Conservation (phyloP, 2,113 vertebrate genomes). For the Columba livia region DNA sequence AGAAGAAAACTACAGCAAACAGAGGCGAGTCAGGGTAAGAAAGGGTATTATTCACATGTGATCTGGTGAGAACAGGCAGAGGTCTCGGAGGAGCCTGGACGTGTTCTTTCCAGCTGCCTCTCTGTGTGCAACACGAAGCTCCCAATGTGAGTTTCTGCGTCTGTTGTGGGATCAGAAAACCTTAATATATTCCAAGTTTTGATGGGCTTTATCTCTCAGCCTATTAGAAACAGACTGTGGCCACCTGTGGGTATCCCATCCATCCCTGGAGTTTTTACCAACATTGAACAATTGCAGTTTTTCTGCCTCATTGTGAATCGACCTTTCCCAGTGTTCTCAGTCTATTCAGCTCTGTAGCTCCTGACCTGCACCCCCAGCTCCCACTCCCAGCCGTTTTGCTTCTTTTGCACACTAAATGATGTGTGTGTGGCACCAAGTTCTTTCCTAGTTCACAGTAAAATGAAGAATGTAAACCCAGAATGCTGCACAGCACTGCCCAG, state of each 20-base stretch:
- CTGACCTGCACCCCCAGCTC: background rate
- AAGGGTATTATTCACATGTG: background rate
- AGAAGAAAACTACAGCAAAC: background rate
- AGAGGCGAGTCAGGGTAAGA: background rate
- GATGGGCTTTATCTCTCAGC: background rate
- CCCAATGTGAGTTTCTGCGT: background rate
- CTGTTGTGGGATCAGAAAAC: background rate
- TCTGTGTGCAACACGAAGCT: background rate
- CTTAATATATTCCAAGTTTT: accelerated
- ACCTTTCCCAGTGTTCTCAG: background rate
- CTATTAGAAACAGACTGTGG: background rate
- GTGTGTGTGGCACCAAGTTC: background rate
- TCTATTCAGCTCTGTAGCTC: background rate
- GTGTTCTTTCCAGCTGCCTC: background rate
- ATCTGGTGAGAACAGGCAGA: background rate
- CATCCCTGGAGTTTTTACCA: background rate
- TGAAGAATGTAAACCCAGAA: background rate
- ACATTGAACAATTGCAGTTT: background rate
- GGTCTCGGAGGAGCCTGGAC: background rate
- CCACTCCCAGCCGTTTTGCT: background rate
- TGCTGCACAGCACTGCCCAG: background rate
- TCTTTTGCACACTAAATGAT: background rate
- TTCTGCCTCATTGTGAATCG: background rate
- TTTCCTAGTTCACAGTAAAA: background rate
- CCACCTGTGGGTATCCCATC: background rate